Evolutionary conservation across 2,113 vertebrate species (phyloP).

Genomic region (Blennius ocellaris): DNA sequence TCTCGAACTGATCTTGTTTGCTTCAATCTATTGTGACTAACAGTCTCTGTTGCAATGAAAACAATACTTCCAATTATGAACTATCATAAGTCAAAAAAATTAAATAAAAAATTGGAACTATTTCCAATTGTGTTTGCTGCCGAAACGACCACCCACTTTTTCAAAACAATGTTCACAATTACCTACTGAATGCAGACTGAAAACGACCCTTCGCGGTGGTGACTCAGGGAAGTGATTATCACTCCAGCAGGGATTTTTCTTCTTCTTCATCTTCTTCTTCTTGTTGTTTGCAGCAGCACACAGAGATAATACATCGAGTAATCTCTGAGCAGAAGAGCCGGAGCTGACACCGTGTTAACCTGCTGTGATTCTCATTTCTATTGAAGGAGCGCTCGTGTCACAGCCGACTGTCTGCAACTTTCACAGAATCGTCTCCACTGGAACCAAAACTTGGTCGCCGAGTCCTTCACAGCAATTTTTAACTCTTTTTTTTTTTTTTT

Average conservation of each 20-base stretch:
- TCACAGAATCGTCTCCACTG: conserved; percentile 26
- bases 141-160: not conserved
- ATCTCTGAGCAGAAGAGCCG: conserved; percentile 44
- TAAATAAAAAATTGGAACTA: too few species aligned
- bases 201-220: conserved; percentile 24
- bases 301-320: conserved; percentile 58
- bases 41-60: not conserved
- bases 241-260: conserved; percentile 24
- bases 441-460: conserved; percentile 8
- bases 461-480: conserved; percentile 34
- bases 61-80: too few species aligned
- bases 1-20: not conserved
- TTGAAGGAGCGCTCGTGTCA: conserved; percentile 19
- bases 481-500: conserved; percentile 25
- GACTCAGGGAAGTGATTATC: conserved; percentile 50
- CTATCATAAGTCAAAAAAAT: too few species aligned
- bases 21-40: conserved; percentile 6
- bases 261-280: not conserved
- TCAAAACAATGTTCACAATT: conserved; percentile 36
- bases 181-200: not conserved
- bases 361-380: conserved; percentile 58
- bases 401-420: conserved; percentile 27
- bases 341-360: conserved; percentile 56
- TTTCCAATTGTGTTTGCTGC: conserved; percentile 16
- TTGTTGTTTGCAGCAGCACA: conserved; percentile 40